Percentiles rank a stretch among this genome's conserved stretches.
Evolutionary conservation across 2,797 vertebrate genomes (phyloP).

Genomic region (Pseudomugil gertrudae): DNA sequence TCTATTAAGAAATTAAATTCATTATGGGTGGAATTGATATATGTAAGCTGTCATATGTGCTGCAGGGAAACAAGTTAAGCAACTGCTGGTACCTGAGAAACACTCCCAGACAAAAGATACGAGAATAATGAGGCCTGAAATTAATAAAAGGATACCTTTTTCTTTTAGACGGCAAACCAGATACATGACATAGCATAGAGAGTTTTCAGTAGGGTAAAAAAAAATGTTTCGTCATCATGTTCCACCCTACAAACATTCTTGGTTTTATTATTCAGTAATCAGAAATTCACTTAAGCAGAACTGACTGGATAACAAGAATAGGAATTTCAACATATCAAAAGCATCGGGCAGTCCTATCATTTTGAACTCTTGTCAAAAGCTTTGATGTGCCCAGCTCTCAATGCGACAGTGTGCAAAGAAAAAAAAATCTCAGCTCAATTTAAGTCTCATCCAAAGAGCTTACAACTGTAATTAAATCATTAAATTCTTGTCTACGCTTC

Average conservation of each 20-base stretch:
- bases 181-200: conserved; percentile 48
- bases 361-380: conserved; percentile 93
- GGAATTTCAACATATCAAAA: conserved; percentile 85
- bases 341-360: conserved; percentile 88
- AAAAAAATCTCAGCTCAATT: conserved; percentile 99
- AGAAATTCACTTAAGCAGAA: conserved; percentile 87
- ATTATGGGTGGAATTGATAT: conserved; percentile 60
- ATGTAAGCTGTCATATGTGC: conserved; percentile 56
- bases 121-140: conserved; percentile 58
- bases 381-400: conserved; percentile 93
- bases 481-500: conserved; percentile 99
- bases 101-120: conserved; percentile 61
- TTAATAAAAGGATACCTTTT: conserved; percentile 24
- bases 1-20: conserved; percentile 55
- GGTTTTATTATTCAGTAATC: conserved; percentile 79
- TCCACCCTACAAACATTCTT: conserved; percentile 72
- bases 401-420: conserved; percentile 87
- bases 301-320: conserved; percentile 87
- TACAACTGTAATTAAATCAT: conserved; percentile 99
- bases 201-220: conserved; percentile 41
- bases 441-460: conserved; percentile 99
- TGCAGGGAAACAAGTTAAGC: conserved; percentile 68
- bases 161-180: conserved; percentile 60
- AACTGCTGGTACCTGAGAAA: conserved; percentile 60
- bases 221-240: conserved; percentile 76